These are phyloP conservation scores for Gymnopithys bicolor DNA, from an alignment of 2,797 vertebrate species.

Conservation along the genomic window DNA sequence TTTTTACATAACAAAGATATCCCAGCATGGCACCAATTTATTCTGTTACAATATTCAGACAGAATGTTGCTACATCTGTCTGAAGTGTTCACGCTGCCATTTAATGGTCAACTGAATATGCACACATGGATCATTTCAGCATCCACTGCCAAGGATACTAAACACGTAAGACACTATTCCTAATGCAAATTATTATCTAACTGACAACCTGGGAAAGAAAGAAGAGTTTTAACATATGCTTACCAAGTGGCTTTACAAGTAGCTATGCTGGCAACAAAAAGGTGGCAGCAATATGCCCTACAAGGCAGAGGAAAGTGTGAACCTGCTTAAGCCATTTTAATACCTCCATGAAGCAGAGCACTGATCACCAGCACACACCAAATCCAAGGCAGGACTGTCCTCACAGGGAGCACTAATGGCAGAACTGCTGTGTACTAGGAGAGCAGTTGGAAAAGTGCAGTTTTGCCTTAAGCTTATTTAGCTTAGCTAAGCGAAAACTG, in stretches of 20 bases:
- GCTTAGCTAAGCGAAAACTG: background rate
- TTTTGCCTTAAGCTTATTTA: background rate
- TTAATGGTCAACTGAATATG: background rate
- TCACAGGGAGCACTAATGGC: background rate
- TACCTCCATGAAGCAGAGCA: background rate
- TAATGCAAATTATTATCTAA: background rate
- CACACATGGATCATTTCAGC: background rate
- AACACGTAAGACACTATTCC: background rate
- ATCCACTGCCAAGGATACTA: background rate
- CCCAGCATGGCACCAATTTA: background rate
- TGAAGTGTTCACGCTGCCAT: background rate
- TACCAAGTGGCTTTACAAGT: background rate
- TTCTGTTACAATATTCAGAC: background rate
- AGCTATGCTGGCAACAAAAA: background rate
- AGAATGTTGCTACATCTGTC: background rate
- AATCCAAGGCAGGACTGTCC: background rate
- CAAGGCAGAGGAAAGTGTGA: background rate
- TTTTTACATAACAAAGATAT: conserved; percentile 1
- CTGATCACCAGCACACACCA: background rate
- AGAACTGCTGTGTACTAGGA: background rate
- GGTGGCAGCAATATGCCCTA: background rate
- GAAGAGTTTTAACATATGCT: background rate
- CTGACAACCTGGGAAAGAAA: background rate
- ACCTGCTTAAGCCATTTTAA: background rate
- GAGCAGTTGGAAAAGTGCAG: background rate